phyloP scores from a whole-genome alignment of 2,797 vertebrate genomes.

The Macroramphosus scolopax region DNA sequence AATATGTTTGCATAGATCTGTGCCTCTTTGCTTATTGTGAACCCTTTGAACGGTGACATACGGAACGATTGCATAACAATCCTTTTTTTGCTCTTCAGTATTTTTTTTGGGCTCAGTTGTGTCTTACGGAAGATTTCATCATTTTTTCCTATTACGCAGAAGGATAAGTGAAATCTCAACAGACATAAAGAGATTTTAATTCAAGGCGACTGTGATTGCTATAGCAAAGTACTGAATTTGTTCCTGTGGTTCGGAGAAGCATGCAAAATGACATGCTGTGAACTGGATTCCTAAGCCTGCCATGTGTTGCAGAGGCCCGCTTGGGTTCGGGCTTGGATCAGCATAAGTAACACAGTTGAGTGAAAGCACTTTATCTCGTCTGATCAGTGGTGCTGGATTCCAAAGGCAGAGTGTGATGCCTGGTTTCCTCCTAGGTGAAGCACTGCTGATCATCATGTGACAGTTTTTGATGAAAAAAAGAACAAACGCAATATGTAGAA shows the following conservation, averaged over 20 bases:
- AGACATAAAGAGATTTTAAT: constrained; percentile 15
- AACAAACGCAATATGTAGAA: neutral
- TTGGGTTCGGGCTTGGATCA: constrained; percentile 22
- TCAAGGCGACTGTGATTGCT: constrained; percentile 43
- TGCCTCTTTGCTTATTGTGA: neutral
- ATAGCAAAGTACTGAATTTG: constrained; percentile 19
- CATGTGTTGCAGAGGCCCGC: constrained; percentile 46
- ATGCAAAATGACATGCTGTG: constrained; percentile 38
- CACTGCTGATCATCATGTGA: constrained; percentile 4
- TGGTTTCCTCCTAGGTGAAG: no score
- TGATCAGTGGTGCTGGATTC: constrained; percentile 39
- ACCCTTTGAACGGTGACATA: neutral
- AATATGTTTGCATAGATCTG: neutral
- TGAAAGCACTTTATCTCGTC: constrained; percentile 40
- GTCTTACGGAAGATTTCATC: constrained; percentile 15
- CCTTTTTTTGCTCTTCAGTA: constrained; percentile 12
- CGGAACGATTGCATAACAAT: neutral
- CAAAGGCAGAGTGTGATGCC: constrained; percentile 8
- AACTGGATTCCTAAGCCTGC: constrained; percentile 48
- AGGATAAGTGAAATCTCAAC: constrained; percentile 22
- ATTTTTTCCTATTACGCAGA: constrained; percentile 5
- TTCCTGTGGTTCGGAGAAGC: constrained; percentile 28
- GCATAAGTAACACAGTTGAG: constrained; percentile 22
- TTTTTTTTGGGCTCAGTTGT: constrained; percentile 4
- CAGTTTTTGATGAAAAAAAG: neutral